A percentile compares a stretch with the other conserved stretches of the same genome.
These are phyloP conservation scores for Drosophila prosaltans DNA, from an alignment of 1,140 invertebrate species.

Conservation along the genomic window DNA sequence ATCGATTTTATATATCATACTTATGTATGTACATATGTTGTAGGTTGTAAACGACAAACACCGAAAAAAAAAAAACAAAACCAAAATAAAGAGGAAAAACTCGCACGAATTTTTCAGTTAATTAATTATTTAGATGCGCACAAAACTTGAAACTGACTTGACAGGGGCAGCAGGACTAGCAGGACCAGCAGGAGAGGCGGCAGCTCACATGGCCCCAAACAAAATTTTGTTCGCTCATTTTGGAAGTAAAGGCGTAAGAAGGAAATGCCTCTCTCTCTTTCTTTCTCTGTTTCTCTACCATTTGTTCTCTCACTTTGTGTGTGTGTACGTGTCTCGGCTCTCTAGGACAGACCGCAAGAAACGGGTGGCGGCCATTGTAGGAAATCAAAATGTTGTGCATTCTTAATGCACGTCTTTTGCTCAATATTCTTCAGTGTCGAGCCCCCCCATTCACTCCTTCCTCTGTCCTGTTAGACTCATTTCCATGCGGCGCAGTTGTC, in stretches of 20 bases:
- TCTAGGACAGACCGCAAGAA: constrained; percentile 50
- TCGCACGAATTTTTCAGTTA: constrained; percentile 74
- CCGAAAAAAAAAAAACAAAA: neutral
- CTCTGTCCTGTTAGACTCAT: neutral
- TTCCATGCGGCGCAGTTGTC: constrained; percentile 8
- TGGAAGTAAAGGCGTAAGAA: constrained; percentile 16
- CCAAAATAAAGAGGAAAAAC: constrained; percentile 18
- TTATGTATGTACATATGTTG: constrained; percentile 19
- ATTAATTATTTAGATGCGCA: constrained; percentile 81
- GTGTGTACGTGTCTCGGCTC: constrained; percentile 2
- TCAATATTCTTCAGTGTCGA: constrained; percentile 6
- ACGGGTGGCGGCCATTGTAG: constrained; percentile 56
- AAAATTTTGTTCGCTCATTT: constrained; percentile 8
- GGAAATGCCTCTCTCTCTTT: neutral
- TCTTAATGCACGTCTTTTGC: constrained; percentile 59
- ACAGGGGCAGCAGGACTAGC: constrained; percentile 19
- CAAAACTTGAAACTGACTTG: constrained; percentile 70
- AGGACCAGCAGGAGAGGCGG: neutral
- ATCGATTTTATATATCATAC: constrained; percentile 63
- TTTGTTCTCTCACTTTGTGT: neutral
- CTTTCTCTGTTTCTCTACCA: neutral
- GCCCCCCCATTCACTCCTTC: neutral
- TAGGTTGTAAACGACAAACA: constrained; percentile 37
- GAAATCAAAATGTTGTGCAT: constrained; percentile 76
- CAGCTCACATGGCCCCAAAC: neutral